A percentile compares a stretch with the other conserved stretches of the same genome.
phyloP scores from a whole-genome alignment of 2,888 invertebrate genomes.

The Zele albiditarsus region DNA sequence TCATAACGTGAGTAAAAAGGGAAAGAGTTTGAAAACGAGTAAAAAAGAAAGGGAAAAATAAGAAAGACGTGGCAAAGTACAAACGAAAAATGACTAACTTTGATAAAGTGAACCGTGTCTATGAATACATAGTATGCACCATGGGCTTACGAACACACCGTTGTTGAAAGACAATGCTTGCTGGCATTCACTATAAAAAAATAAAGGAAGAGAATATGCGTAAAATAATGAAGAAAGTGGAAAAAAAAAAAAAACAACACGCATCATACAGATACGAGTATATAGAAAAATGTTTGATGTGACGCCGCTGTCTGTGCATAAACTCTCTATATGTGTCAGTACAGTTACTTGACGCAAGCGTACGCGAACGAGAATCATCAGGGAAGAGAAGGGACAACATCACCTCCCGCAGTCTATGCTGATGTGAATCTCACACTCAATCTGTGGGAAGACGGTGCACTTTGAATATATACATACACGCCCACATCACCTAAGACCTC shows the following conservation, averaged over 20 bases:
- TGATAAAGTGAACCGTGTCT: slow-evolving; percentile 59
- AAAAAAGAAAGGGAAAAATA: background rate
- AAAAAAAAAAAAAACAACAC: slow-evolving; percentile 23
- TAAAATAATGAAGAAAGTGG: background rate
- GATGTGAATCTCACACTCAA: slow-evolving; percentile 33
- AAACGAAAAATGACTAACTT: slow-evolving; percentile 55
- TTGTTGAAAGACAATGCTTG: slow-evolving; percentile 23
- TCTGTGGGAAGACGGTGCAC: slow-evolving; percentile 49
- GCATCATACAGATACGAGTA: slow-evolving; percentile 19
- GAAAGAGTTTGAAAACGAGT: background rate
- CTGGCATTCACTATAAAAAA: slow-evolving; percentile 17
- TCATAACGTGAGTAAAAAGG: background rate
- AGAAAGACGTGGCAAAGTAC: background rate
- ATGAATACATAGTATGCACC: slow-evolving; percentile 59
- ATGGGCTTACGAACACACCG: slow-evolving; percentile 35
- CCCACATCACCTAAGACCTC: slow-evolving; percentile 31
- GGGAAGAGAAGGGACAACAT: background rate
- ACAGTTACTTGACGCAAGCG: slow-evolving; percentile 2
- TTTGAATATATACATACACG: slow-evolving; percentile 46
- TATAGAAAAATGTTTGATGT: slow-evolving; percentile 14
- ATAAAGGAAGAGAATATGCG: slow-evolving; percentile 27
- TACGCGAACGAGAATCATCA: background rate
- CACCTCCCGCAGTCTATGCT: background rate
- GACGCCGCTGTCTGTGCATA: background rate
- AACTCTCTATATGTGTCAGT: background rate